Conservation (phyloP, 1,140 invertebrate genomes). For the Penaeus japonicus region DNA sequence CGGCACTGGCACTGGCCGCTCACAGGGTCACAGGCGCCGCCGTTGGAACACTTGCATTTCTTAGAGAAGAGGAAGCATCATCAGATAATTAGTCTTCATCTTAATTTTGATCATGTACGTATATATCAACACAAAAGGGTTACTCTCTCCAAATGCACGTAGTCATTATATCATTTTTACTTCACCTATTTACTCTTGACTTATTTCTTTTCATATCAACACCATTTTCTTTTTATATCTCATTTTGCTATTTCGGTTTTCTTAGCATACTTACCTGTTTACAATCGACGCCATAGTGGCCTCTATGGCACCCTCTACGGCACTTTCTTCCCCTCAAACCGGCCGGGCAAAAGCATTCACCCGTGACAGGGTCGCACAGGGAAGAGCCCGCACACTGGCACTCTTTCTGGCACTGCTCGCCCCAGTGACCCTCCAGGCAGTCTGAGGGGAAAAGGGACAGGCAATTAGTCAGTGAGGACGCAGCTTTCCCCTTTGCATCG, state of each 20-base stretch:
- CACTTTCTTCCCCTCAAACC: constrained; percentile 74
- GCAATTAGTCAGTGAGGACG: not conserved
- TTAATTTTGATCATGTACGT: not conserved
- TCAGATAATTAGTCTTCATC: not conserved
- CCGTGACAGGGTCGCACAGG: constrained; percentile 84
- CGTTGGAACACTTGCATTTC: constrained; percentile 67
- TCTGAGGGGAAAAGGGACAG: not conserved
- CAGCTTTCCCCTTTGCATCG: no score
- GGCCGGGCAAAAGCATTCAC: constrained; percentile 82
- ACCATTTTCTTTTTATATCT: not conserved
- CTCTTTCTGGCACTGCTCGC: constrained; percentile 76
- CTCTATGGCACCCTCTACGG: constrained; percentile 54
- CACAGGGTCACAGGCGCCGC: constrained; percentile 62
- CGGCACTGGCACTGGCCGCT: constrained; percentile 64
- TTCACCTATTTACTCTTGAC: not conserved
- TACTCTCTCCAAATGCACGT: not conserved
- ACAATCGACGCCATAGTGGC: constrained; percentile 42
- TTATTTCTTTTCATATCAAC: not conserved
- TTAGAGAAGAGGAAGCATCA: constrained; percentile 43
- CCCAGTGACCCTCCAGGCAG: constrained; percentile 62
- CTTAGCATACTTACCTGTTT: constrained; percentile 21
- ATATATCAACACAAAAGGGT: not conserved
- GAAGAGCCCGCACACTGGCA: constrained; percentile 77
- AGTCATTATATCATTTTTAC: not conserved
- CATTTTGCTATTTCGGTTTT: not conserved